These are phyloP conservation scores for Struthio camelus DNA, from an alignment of 2,113 vertebrate species.

Conservation along the genomic window DNA sequence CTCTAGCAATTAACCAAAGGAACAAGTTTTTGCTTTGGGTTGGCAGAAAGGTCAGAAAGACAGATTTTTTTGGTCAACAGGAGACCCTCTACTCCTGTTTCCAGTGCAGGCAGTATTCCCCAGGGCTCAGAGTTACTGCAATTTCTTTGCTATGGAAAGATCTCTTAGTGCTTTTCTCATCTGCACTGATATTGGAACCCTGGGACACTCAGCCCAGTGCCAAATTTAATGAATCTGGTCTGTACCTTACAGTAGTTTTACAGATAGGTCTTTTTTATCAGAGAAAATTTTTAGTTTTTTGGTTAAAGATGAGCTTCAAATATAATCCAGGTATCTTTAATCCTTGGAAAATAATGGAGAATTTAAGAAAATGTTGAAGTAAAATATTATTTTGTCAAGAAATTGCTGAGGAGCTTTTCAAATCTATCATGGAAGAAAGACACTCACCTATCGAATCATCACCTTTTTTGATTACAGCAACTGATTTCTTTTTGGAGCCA, in stretches of 20 bases:
- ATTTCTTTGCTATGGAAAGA: neutral
- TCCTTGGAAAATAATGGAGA: neutral
- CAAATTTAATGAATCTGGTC: neutral
- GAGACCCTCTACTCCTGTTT: neutral
- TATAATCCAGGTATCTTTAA: neutral
- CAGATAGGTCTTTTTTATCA: rapidly evolving
- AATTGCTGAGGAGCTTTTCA: neutral
- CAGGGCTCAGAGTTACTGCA: neutral
- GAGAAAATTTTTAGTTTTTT: neutral
- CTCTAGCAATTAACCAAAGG: neutral
- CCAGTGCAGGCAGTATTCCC: neutral
- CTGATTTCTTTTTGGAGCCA: neutral
- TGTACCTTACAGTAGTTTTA: neutral
- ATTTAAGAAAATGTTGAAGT: neutral
- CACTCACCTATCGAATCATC: neutral
- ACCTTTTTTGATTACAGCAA: neutral
- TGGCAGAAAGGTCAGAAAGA: neutral
- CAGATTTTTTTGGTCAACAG: neutral
- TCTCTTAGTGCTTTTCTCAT: neutral
- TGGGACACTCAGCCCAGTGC: neutral
- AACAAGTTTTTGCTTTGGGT: neutral
- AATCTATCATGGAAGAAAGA: neutral
- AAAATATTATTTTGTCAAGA: neutral
- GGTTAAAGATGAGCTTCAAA: neutral
- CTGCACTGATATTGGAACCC: neutral